Evolutionary conservation across 1,140 invertebrate genomes (phyloP), one percentile per base, ranked within the genome.

Genomic region (Cotesia chilonis): DNA sequence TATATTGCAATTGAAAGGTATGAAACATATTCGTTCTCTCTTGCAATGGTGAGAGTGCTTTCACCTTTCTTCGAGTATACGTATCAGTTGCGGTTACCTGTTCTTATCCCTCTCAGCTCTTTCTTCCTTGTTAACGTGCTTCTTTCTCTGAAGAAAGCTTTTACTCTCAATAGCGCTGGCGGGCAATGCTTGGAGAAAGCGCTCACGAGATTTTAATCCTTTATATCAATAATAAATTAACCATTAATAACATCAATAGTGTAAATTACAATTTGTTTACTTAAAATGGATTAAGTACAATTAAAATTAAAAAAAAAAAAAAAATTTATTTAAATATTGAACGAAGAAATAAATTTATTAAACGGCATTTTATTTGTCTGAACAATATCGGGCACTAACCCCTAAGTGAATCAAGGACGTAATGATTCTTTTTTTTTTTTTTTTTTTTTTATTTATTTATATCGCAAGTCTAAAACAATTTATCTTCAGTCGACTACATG

Each of bases 121-220:
- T 70, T 73, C 68, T 75, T 77, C 75, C 74, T 72, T 77, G 71
- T 77, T 71, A 76, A 71, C 75, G 78, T 17, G 10, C n/a, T 12
- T 65, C 72, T 79, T 75, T 78, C 75, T 79, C 77, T 74, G 70
- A 55, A 28, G 69, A 72, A 79, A 78, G 85, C 85, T 87, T 86
- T 87, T 86, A 86, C 85, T 87, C 83, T 87, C 85, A 81, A 84
- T 84, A 76, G 76, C 71, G 69, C 83, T 82, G 81, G 80, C 82
- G 78, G 76, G 70, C 71, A 68, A 74, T 77, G 77, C 70, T 71
- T 70, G 80, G 83, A 82, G 84, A 85, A 85, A 86, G 84, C 84
- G 81, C 77, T 68, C 14, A 59, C 17, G 20, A 59, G 57, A 59
- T 28, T 17, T 20, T 28, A 17, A 59, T 28, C 14, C 4, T 20